Conservation (phyloP, 2,888 invertebrate genomes). For the Agrotis ipsilon region DNA sequence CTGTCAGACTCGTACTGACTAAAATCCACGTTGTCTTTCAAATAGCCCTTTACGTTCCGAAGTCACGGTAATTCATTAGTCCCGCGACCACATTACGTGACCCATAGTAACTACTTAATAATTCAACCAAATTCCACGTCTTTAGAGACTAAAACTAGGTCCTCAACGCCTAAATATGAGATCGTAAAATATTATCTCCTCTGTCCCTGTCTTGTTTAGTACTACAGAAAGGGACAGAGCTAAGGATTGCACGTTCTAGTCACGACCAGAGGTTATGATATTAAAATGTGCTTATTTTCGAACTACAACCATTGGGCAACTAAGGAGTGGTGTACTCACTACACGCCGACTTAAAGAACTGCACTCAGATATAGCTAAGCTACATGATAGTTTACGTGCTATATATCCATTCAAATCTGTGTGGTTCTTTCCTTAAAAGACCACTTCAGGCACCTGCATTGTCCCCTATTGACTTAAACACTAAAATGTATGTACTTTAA, state of each 20-base stretch:
- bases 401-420: too few relatives aligned
- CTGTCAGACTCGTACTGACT: too few relatives aligned
- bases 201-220: slow-evolving; percentile 30
- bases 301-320: slow-evolving; percentile 79
- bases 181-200: slow-evolving; percentile 39
- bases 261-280: slow-evolving; percentile 83
- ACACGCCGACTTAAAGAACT: slow-evolving; percentile 39
- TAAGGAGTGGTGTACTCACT: slow-evolving; percentile 76
- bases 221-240: slow-evolving; percentile 55
- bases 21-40: too few relatives aligned
- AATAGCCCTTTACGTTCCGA: too few relatives aligned
- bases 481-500: too few relatives aligned
- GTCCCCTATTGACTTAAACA: too few relatives aligned
- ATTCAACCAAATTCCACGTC: slow-evolving; percentile 8
- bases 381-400: background rate
- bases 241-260: slow-evolving; percentile 69
- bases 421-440: too few relatives aligned
- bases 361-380: background rate
- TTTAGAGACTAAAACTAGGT: slow-evolving; percentile 9
- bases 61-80: too few relatives aligned
- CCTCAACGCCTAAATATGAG: slow-evolving; percentile 44
- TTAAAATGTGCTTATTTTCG: slow-evolving; percentile 84
- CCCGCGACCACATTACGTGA: too few relatives aligned
- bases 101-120: background rate
- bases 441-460: too few relatives aligned